Evolutionary conservation across 2,113 vertebrate species (phyloP).

Genomic region (Empidonax traillii): DNA sequence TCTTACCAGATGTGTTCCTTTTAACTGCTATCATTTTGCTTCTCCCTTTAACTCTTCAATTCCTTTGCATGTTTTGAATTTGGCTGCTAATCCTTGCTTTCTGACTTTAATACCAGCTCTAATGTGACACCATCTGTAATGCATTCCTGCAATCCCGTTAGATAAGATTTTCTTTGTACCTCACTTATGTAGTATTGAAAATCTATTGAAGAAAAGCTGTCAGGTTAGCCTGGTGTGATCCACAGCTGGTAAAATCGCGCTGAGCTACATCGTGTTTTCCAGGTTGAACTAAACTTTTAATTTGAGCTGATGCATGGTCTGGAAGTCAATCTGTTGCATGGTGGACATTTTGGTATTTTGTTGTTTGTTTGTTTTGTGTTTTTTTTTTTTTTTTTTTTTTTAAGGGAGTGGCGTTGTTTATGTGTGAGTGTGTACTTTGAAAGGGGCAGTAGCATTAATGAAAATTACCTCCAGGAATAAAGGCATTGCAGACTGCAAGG

Average conservation of each 20-base stretch:
- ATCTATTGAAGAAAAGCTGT: not conserved
- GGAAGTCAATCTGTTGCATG: not conserved
- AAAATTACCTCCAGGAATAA: not conserved
- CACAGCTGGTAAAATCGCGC: not conserved
- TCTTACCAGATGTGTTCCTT: not conserved
- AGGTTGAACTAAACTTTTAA: not conserved
- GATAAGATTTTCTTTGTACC: not conserved
- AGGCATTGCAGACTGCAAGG: not conserved
- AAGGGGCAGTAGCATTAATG: not conserved
- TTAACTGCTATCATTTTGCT: not conserved
- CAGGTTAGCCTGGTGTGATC: not conserved
- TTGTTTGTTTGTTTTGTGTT: not conserved
- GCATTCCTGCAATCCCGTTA: not conserved
- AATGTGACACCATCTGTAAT: not conserved
- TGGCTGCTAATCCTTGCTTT: not conserved
- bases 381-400: not conserved
- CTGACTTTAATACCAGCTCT: not conserved
- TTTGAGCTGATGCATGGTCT: not conserved
- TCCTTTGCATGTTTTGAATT: not conserved
- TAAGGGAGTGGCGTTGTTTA: not conserved
- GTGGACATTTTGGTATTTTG: not conserved
- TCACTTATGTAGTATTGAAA: constrained; percentile 20
- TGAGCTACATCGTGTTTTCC: not conserved
- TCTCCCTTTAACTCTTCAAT: not conserved
- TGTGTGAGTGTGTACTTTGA: not conserved